These are phyloP conservation scores for Podotricha telesiphe DNA, from an alignment of 2,888 invertebrate genomes.

Conservation along the genomic window DNA sequence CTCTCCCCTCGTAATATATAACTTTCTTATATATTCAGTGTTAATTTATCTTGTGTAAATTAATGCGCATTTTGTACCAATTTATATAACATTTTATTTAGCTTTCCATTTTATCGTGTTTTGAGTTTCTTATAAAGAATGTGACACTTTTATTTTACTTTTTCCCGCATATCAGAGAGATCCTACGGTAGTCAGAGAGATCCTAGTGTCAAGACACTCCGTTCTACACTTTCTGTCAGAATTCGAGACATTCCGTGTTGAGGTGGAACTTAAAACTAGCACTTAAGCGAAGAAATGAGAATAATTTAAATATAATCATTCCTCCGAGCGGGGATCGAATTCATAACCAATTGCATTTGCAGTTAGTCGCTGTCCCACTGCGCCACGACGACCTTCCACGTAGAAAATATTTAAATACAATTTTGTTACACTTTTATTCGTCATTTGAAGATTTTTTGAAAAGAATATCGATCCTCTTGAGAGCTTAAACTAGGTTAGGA, in stretches of 20 bases:
- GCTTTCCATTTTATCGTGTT: conserved; percentile 15
- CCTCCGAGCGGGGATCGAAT: too few relatives aligned
- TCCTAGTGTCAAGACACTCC: too few relatives aligned
- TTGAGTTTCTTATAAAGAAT: conserved; percentile 12
- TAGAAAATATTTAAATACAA: neutral
- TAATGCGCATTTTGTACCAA: conserved; percentile 26
- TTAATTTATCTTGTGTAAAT: conserved; percentile 24
- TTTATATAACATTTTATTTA: conserved; percentile 14
- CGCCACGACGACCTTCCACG: too few relatives aligned
- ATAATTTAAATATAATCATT: too few relatives aligned
- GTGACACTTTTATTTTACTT: neutral
- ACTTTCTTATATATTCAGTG: conserved; percentile 39
- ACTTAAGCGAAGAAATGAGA: too few relatives aligned
- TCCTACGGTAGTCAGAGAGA: too few relatives aligned
- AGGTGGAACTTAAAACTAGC: too few relatives aligned
- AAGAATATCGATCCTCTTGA: conserved; percentile 31
- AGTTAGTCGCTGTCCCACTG: too few relatives aligned
- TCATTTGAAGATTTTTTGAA: conserved; percentile 17
- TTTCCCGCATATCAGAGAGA: too few relatives aligned
- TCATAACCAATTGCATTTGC: too few relatives aligned
- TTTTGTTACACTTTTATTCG: neutral
- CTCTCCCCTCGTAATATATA: conserved; percentile 1
- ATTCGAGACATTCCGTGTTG: too few relatives aligned
- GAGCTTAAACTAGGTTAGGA: conserved; percentile 39
- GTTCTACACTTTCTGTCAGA: too few relatives aligned